Evolutionary conservation across 2,888 invertebrate species (phyloP).

Genomic region (Eucera pruinosa): DNA sequence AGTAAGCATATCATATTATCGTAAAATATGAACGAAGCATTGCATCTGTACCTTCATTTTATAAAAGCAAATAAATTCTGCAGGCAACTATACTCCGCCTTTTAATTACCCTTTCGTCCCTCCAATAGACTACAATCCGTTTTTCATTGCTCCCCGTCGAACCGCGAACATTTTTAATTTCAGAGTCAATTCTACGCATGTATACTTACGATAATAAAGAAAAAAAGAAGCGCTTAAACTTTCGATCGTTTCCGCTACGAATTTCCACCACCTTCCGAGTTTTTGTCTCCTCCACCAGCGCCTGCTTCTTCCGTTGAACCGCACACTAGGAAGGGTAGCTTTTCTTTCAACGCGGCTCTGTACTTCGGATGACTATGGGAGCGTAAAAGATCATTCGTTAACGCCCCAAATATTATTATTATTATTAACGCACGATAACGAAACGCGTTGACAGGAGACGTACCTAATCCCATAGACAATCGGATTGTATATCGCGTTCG

Average conservation of each 20-base stretch:
- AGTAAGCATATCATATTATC: constrained; percentile 56
- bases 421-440: too few species aligned
- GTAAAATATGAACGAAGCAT: constrained; percentile 64
- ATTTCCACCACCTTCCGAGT: constrained; percentile 23
- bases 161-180: too few species aligned
- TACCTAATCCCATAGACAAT: constrained; percentile 87
- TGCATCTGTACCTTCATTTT: constrained; percentile 80
- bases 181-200: too few species aligned
- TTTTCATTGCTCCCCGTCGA: too few species aligned
- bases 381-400: background rate
- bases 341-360: constrained; percentile 90
- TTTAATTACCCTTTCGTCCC: constrained; percentile 15
- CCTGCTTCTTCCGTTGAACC: constrained; percentile 87
- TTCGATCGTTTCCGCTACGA: background rate
- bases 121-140: too few species aligned
- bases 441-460: background rate
- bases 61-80: constrained; percentile 81
- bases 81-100: constrained; percentile 70
- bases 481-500: constrained; percentile 85
- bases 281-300: constrained; percentile 39
- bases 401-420: too few species aligned
- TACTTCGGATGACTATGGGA: constrained; percentile 91
- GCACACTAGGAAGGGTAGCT: constrained; percentile 90
- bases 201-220: too few species aligned
- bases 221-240: background rate